Evolutionary conservation across 1,140 invertebrate genomes (phyloP).

Genomic region (Drosophila aff.): DNA sequence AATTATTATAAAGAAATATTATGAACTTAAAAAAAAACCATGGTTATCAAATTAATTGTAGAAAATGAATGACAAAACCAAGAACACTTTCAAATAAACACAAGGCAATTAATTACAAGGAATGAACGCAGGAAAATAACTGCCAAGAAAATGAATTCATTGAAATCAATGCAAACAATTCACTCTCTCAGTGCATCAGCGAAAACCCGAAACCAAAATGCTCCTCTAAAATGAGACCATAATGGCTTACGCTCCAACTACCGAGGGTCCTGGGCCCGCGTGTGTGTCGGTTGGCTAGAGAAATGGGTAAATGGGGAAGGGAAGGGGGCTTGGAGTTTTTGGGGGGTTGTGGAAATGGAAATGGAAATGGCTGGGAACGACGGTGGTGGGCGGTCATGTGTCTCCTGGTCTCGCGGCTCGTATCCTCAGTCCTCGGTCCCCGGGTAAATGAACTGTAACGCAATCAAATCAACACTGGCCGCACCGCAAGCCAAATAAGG

Average conservation of each 20-base stretch:
- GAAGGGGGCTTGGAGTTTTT: neutral
- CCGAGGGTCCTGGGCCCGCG: constrained; percentile 6
- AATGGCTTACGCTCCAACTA: constrained; percentile 55
- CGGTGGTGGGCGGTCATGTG: constrained; percentile 23
- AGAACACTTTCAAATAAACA: neutral
- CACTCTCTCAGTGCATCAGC: constrained; percentile 12
- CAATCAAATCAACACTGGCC: constrained; percentile 78
- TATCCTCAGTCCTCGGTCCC: constrained; percentile 1
- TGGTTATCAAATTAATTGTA: too few relatives aligned
- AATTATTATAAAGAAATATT: neutral
- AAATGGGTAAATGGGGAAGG: neutral
- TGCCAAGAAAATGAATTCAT: accelerated
- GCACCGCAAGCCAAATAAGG: constrained; percentile 47
- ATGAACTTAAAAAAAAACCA: neutral
- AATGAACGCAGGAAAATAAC: neutral
- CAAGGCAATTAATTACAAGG: too few relatives aligned
- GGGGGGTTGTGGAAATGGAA: neutral
- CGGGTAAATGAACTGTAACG: constrained; percentile 84
- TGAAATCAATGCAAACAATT: neutral
- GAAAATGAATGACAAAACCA: neutral
- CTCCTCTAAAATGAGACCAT: constrained; percentile 64
- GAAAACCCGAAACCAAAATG: constrained; percentile 48
- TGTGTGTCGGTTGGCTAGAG: neutral
- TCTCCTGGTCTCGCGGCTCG: constrained; percentile 8
- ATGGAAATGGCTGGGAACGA: neutral